Base-by-base conservation (phyloP, 2,888 invertebrate species). In the Dendrolimus houi region DNA sequence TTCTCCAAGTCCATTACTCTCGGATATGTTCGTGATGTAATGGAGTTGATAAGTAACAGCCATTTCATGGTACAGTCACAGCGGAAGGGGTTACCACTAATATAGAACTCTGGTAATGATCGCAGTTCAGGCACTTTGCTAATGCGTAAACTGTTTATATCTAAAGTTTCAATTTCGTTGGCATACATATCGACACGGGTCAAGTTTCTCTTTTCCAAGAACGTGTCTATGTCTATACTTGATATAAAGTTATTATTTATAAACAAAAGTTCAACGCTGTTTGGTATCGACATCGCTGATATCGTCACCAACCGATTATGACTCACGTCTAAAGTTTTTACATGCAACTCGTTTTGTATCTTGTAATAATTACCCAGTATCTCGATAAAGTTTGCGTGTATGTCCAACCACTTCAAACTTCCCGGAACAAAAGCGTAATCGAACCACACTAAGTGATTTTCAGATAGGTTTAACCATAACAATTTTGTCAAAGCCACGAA, bases 1-100 rank as follows among this genome's bases (percentile, higher is more conserved):
- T 96, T 96, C 71, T 95, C 95, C 72, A 97, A 91, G 81, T 98
- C 98, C 93, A 97, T 96, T 59, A 98, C 94, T 56, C 94, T 92
- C 7, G 98, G 97, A 81, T 97, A 96, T 78, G 96, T 95, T 53
- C 96, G 91, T 29, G 93, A 92, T 61, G 95, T 95, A 88, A 96
- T 93, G 75, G 95, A 95, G 87, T 97, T 97, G 81, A 97, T 95
- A 64, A 95, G 92, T 72, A 97, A 95, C 74, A 98, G 91, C 98
- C 98, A 98, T 83, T 97, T 97, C 97, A 98, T 97, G 64, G 95
- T 95, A 85, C 98, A 98, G 84, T 98, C 97, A 84, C 98, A 98
- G 71, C 95, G 94, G 84, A 98, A 97, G 41, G 98, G 98, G 87
- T 98, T 98, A 59, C 96, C 96, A 62, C 96, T 97, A 70, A 98